Evolutionary conservation across 2,797 vertebrate genomes (phyloP), one percentile per base, ranked within the genome.

Genomic region (Lacerta viridis): DNA sequence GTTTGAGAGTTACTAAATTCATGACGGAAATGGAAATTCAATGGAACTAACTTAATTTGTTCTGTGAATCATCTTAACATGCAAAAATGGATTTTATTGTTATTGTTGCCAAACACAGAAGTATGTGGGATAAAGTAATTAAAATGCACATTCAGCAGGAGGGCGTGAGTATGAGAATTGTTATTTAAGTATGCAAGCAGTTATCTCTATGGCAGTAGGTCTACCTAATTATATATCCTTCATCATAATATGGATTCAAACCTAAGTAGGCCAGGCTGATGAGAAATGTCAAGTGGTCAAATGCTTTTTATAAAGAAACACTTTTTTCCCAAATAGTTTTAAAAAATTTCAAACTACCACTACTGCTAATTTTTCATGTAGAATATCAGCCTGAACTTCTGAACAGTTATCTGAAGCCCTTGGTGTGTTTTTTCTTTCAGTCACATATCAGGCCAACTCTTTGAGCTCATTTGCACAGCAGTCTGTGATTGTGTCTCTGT

Each of bases 1-100:
- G 85, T 95, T 92, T 81, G 82, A 94, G 90, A 93, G 96, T 96
- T 94, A 95, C 89, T 92, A 96, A 95, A 95, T 94, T 95, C 90
- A 84, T 93, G 94, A 85, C 85, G 90, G 88, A 90, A 91, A 95
- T 95, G 95, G 91, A 95, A 96, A 95, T 94, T 94, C 89, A 89
- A 77, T 85, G 83, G 89, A 95, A 95, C 83, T 86, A 95, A 94
- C 92, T 93, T 89, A 9, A 87, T 95, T 95, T 95, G 89, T 93
- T 92, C 91, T 83, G 39, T 89, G 85, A 93, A 87, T 92, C 33
- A 27, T 80, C 91, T 87, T 92, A 80, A 87, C 81, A 93, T 20
- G 91, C 81, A 90, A 92, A 93, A 90, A 93, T 82, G 88, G 90
- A 94, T 94, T 94, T 95, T 93, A 95, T 95, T 94, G 94, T 96